These are phyloP conservation scores for Semotilus atromaculatus DNA, from an alignment of 2,797 vertebrate species.

Conservation along the genomic window DNA sequence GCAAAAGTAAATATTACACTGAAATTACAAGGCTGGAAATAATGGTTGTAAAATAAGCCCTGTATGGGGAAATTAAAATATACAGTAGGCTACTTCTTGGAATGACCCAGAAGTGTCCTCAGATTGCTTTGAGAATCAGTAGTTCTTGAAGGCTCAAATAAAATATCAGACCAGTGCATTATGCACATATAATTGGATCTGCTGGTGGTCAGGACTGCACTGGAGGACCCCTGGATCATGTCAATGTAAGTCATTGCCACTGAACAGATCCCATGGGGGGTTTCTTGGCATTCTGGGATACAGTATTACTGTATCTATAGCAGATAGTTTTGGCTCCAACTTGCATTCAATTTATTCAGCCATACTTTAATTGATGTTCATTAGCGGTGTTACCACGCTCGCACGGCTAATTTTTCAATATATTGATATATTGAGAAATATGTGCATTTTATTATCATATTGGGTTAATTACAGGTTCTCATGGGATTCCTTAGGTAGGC, in stretches of 20 bases:
- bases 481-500: background rate
- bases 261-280: background rate
- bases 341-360: conserved; percentile 15
- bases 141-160: background rate
- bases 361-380: conserved; percentile 15
- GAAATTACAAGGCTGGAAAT: background rate
- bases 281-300: conserved; percentile 25
- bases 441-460: background rate
- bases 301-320: background rate
- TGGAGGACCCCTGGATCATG: background rate
- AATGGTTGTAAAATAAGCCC: background rate
- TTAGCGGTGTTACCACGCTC: background rate
- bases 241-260: conserved; percentile 35
- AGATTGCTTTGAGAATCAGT: background rate
- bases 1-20: background rate
- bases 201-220: conserved; percentile 3
- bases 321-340: conserved; percentile 20
- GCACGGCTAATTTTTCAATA: background rate
- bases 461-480: background rate
- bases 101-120: background rate
- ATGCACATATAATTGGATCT: background rate
- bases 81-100: too few relatives aligned
- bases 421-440: conserved; percentile 8
- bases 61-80: background rate
- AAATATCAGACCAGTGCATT: background rate